These are phyloP conservation scores for Microcebus jonahi DNA, from an alignment of 2,113 vertebrate species.

Conservation along the genomic window DNA sequence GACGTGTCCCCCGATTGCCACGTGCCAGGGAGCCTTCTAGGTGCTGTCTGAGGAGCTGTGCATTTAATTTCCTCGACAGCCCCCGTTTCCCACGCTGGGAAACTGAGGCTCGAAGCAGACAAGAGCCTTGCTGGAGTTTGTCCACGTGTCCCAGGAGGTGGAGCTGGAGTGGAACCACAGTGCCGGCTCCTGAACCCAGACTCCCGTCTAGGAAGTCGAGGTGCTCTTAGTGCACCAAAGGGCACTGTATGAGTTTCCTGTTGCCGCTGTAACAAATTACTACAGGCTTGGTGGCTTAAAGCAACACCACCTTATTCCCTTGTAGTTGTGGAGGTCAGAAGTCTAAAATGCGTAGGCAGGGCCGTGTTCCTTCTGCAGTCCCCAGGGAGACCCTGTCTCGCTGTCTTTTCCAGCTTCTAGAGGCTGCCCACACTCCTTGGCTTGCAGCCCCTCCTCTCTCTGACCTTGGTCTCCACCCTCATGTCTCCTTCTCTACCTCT, in stretches of 20 bases:
- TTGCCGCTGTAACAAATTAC: background rate
- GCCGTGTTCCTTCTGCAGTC: background rate
- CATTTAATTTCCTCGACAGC: background rate
- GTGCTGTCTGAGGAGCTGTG: background rate
- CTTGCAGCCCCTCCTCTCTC: background rate
- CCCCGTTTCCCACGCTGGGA: background rate
- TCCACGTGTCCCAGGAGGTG: background rate
- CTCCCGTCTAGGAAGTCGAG: background rate
- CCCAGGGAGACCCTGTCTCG: background rate
- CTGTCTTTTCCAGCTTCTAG: background rate
- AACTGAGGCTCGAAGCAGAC: background rate
- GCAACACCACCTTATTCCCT: background rate
- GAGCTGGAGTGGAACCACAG: background rate
- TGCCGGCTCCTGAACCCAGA: no score
- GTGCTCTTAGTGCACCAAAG: background rate
- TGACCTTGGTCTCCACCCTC: background rate
- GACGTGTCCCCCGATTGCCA: no score
- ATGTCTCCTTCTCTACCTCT: background rate
- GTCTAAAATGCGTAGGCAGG: background rate
- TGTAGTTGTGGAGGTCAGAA: background rate
- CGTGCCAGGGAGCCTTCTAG: background rate
- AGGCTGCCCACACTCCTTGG: background rate
- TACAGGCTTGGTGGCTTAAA: no score
- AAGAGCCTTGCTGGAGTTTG: background rate
- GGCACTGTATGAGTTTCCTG: no score